Base-by-base conservation (phyloP, 2,797 vertebrate genomes). In the Sarcophilus harrisii region DNA sequence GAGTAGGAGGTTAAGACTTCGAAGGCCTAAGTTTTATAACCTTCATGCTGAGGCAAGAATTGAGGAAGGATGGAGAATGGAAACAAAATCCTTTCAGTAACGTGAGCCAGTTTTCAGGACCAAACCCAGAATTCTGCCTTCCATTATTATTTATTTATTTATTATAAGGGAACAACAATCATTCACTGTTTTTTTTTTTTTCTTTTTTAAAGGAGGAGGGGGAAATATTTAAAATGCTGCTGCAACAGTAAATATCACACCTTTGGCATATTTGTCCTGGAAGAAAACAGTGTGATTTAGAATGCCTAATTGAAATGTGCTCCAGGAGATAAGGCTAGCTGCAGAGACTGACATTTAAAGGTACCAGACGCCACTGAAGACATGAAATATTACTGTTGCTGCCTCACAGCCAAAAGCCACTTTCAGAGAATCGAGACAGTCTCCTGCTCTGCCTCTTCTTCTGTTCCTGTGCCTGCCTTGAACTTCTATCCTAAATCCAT, bases 271-370 rank as follows among this genome's bases (percentile, higher is more conserved):
- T 98, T 97, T 98, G 98, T 98, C 98, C 98, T 98, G 96, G 97
- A 98, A 98, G 98, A 98, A 98, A 97, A 98, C 96, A 97, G 97
- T 92, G 93, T 0, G 11, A 98, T 98, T 98, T 98, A 98, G 98
- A 99, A 99, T 99, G 98, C 97, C 97, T 99, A 99, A 99, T 98
- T 99, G 98, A 98, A 99, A 99, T 98, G 98, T 99, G 98, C 98
- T 98, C 94, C 58, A 97, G 96, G 97, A 99, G 98, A 99, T 99
- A 99, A 99, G 98, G 92, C 97, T 62, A 1, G 97, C 97, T 98
- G 95, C 97, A 96, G 97, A 98, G 97, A 98, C 98, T 99, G 98
- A 98, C 98, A 98, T 99, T 99, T 99, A 98, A 98, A 99, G 97
- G 98, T 93, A 0, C 94, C 94, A 98, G 97, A 98, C 98, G 98